These are phyloP conservation scores for Ibidorhyncha struthersii DNA, from an alignment of 2,113 vertebrate genomes.

Conservation along the genomic window DNA sequence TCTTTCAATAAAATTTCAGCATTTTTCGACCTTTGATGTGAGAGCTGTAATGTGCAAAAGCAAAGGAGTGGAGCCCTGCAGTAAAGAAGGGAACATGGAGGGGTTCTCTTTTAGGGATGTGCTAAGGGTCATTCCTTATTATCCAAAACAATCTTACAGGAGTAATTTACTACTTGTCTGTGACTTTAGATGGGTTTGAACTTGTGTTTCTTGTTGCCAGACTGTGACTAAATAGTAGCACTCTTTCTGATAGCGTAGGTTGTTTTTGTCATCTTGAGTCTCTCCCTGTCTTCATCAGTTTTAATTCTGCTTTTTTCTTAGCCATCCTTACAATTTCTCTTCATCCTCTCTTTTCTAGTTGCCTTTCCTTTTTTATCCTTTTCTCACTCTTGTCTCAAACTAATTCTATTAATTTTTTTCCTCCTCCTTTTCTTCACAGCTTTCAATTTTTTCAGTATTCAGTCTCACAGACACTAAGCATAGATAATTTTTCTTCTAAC, in stretches of 20 bases:
- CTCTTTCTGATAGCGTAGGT: not conserved
- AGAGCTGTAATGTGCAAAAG: not conserved
- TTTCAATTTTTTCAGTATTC: not conserved
- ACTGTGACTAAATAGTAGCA: not conserved
- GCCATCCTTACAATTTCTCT: not conserved
- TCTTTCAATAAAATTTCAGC: not conserved
- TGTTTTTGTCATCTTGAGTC: not conserved
- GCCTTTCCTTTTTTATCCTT: not conserved
- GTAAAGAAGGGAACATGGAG: not conserved
- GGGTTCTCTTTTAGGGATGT: not conserved
- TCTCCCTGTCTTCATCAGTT: not conserved
- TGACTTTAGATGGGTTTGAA: not conserved
- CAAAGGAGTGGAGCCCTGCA: not conserved
- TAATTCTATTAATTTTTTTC: not conserved
- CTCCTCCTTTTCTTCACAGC: not conserved
- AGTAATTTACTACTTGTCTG: not conserved
- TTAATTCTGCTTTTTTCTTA: not conserved
- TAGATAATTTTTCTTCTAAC: not conserved
- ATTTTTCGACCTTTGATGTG: not conserved
- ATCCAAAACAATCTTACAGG: not conserved
- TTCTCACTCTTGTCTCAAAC: not conserved
- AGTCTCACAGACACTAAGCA: not conserved
- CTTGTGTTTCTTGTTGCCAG: not conserved
- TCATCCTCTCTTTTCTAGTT: not conserved
- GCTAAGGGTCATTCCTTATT: not conserved